Percentiles rank a stretch among this genome's conserved stretches.
These are phyloP conservation scores for Colinus virginianus DNA, from an alignment of 2,113 vertebrate species.

Conservation along the genomic window DNA sequence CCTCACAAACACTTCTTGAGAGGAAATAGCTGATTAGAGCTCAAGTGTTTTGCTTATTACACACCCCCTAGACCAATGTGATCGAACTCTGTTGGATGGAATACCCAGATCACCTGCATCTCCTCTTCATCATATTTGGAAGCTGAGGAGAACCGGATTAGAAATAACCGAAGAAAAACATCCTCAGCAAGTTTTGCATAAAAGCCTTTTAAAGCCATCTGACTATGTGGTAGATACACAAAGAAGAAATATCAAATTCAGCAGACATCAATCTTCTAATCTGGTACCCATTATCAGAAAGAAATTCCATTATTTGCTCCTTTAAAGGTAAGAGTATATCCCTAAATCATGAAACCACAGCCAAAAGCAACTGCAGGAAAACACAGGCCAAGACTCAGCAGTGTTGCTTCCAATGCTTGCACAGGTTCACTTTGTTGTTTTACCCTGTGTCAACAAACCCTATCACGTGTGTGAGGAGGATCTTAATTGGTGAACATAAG, in stretches of 20 bases:
- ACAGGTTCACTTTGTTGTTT: not conserved
- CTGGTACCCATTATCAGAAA: not conserved
- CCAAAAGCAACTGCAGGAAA: not conserved
- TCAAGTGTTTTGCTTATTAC: not conserved
- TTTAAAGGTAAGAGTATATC: not conserved
- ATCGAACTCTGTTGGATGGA: not conserved
- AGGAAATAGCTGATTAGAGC: not conserved
- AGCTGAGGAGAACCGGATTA: not conserved
- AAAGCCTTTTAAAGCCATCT: not conserved
- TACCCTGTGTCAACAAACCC: not conserved
- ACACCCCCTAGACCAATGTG: not conserved
- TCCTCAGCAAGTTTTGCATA: not conserved
- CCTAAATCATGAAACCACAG: not conserved
- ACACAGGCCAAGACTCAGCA: not conserved
- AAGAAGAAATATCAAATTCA: not conserved
- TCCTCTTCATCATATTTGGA: not conserved
- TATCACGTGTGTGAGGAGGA: not conserved
- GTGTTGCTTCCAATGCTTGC: not conserved
- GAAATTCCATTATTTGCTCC: not conserved
- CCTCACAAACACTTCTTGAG: not conserved
- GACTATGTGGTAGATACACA: not conserved
- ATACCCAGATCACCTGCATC: not conserved
- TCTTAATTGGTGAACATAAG: not conserved
- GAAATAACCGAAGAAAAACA: not conserved
- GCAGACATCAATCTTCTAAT: not conserved